Conservation (phyloP, 2,888 invertebrate genomes). For the Pyrochroa serraticornis region DNA sequence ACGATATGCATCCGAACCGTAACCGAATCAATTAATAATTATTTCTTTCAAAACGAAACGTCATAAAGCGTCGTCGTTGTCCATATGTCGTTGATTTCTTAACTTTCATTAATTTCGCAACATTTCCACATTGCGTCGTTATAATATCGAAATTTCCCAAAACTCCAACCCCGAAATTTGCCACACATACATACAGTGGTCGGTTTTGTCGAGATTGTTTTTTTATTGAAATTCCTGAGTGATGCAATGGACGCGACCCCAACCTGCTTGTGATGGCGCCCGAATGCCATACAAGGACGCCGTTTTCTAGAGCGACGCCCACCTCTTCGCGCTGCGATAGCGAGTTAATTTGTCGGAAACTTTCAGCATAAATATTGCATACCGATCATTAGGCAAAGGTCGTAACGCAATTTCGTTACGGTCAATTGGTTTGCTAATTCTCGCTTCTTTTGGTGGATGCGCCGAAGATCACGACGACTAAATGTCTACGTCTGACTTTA, state of each 20-base stretch:
- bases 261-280: constrained; percentile 31
- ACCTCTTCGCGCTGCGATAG: not conserved
- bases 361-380: not conserved
- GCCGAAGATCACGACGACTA: too few species aligned
- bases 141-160: not conserved
- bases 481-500: too few species aligned
- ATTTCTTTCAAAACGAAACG: constrained; percentile 11
- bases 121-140: not conserved
- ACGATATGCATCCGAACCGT: not conserved
- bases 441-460: too few species aligned
- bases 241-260: constrained; percentile 32
- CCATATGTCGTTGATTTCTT: constrained; percentile 13
- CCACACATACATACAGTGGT: not conserved
- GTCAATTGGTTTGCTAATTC: too few species aligned
- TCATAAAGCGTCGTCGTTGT: constrained; percentile 14
- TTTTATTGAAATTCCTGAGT: constrained; percentile 22
- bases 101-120: constrained; percentile 12
- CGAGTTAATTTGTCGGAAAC: not conserved
- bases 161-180: not conserved
- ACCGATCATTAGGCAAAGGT: too few species aligned
- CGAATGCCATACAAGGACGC: constrained; percentile 23
- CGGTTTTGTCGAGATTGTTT: not conserved
- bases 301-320: constrained; percentile 18
- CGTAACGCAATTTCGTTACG: too few species aligned
- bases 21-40: constrained; percentile 4